Evolutionary conservation across 2,797 vertebrate species (phyloP), one percentile per base, ranked within the genome.

Genomic region (Lithobates sylvaticus): DNA sequence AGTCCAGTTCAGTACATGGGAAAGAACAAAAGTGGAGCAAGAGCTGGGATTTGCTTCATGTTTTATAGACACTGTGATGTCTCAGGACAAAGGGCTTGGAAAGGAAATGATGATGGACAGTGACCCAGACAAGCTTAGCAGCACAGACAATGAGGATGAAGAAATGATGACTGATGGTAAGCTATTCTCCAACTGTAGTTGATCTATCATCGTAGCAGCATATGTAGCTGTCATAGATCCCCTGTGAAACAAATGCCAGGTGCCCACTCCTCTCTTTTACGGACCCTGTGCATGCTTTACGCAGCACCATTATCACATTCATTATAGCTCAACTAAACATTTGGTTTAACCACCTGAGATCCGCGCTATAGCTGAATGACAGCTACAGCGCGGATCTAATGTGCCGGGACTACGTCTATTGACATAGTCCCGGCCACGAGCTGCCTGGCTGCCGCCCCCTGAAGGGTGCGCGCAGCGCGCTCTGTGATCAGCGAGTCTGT

Each of bases 21-120:
- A 98, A 89, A 95, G 98, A 29, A 98, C 97, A 23, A 93, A 94
- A 3, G 90, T 99, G 65, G 98, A 99, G 89, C 97, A 99, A 93
- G 98, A 99, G 88, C 95, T 99, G 71, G 98, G 98, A 79, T 93
- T 99, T 89, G 98, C 98, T 0, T 96, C 97, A 2, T 98, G 97
- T 89, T 95, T 99, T 23, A 95, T 99, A 88, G 96, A 92, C 89
- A 93, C 93, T 3, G 96, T 98, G 89, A 71, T 69, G 32, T 89
- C 92, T 5, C 47, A 85, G 78, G 95, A 96, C 68, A 95, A 92
- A 78, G 94, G 88, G 73, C 89, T 93, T 69, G 93, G 91, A 88
- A 96, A 93, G 15, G 97, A 98, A 89, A 90, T 94, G 50, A 89
- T 96, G 50, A 12, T 65, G 70, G 98, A 99, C 93, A 99, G 97